Evolutionary conservation across 2,888 invertebrate species (phyloP).

Genomic region (Dasypogon diadema): DNA sequence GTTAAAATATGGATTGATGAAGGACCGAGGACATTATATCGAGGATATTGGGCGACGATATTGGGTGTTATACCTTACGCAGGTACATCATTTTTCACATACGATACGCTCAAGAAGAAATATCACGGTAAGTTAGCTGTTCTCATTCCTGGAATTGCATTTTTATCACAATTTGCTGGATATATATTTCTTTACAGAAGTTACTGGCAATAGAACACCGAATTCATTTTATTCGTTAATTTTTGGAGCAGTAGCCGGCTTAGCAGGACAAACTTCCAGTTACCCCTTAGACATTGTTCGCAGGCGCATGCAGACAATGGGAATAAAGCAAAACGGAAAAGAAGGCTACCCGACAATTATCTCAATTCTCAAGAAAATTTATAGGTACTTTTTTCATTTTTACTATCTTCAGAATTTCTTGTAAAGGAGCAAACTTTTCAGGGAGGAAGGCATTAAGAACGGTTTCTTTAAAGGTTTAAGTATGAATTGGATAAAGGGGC

Average conservation of each 20-base stretch:
- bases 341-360: conserved; percentile 75
- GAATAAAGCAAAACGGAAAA: conserved; percentile 67
- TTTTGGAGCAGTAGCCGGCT: conserved; percentile 92
- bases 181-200: conserved; percentile 64
- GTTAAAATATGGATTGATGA: conserved; percentile 80
- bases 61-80: conserved; percentile 97
- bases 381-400: conserved; percentile 72
- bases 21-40: conserved; percentile 82
- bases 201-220: conserved; percentile 69
- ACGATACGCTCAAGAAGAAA: conserved; percentile 90
- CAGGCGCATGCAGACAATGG: conserved; percentile 74
- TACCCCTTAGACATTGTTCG: conserved; percentile 95
- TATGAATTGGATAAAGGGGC: conserved; percentile 98
- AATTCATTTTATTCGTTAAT: conserved; percentile 76
- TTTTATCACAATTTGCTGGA: too few species aligned
- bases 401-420: neutral
- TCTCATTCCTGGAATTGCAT: too few species aligned
- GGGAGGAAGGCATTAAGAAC: conserved; percentile 86
- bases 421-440: conserved; percentile 63
- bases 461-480: conserved; percentile 99
- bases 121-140: conserved; percentile 78
- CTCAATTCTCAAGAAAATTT: conserved; percentile 77
- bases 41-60: conserved; percentile 91
- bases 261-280: conserved; percentile 93
- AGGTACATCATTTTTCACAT: conserved; percentile 96